phyloP scores from a whole-genome alignment of 2,888 invertebrate genomes.

The Yponomeuta plumbellus region DNA sequence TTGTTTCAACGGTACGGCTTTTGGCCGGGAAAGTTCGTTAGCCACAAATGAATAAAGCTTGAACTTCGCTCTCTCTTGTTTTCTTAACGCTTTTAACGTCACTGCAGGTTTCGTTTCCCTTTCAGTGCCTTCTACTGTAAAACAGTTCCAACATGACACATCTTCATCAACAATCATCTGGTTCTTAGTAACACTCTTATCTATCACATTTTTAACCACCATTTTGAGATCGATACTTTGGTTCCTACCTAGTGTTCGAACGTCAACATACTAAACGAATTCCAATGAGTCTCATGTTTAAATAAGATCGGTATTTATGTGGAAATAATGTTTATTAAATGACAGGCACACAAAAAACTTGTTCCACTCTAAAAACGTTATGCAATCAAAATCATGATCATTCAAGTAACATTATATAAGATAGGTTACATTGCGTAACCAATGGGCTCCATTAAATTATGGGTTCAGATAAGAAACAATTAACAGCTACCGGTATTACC shows the following conservation, averaged over 20 bases:
- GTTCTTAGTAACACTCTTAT: neutral
- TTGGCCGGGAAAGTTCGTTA: slow-evolving; percentile 54
- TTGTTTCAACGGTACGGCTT: slow-evolving; percentile 53
- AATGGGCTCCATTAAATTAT: neutral
- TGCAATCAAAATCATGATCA: slow-evolving; percentile 14
- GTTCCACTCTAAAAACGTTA: slow-evolving; percentile 16
- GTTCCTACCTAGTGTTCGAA: slow-evolving; percentile 26
- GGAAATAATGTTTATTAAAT: slow-evolving; percentile 14
- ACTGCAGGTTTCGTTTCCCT: slow-evolving; percentile 38
- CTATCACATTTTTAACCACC: neutral
- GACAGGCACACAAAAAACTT: slow-evolving; percentile 3
- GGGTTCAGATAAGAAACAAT: neutral
- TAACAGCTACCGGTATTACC: neutral
- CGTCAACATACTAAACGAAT: slow-evolving; percentile 42
- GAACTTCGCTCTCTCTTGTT: slow-evolving; percentile 47
- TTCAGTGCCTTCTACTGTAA: slow-evolving; percentile 38
- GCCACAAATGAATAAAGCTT: slow-evolving; percentile 57
- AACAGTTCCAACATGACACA: slow-evolving; percentile 62
- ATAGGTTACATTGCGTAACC: neutral
- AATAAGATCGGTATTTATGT: slow-evolving; percentile 38
- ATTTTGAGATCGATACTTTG: neutral
- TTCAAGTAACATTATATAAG: neutral
- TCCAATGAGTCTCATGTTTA: slow-evolving; percentile 38
- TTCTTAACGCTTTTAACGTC: slow-evolving; percentile 42
- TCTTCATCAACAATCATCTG: slow-evolving; percentile 27